Evolutionary conservation across 2,113 vertebrate genomes (phyloP).

Genomic region (Echinops telfairi): DNA sequence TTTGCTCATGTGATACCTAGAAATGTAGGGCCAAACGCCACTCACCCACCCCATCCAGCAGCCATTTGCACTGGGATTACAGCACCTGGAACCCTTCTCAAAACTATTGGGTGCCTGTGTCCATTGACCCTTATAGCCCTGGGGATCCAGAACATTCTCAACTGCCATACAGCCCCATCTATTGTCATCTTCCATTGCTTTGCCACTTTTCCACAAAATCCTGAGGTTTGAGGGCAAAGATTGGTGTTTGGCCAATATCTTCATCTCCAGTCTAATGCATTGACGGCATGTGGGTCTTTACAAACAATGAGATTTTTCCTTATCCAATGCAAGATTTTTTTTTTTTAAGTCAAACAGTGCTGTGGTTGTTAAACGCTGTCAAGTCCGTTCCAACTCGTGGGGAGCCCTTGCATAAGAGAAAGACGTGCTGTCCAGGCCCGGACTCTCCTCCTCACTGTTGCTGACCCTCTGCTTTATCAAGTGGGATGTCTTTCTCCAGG

Average conservation of each 20-base stretch:
- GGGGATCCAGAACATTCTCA: not conserved
- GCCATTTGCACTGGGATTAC: not conserved
- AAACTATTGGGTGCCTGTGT: not conserved
- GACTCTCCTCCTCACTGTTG: too few relatives aligned
- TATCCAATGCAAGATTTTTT: not conserved
- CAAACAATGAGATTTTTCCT: not conserved
- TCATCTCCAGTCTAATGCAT: not conserved
- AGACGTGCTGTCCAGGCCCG: too few relatives aligned
- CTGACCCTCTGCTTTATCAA: too few relatives aligned
- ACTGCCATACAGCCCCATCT: not conserved
- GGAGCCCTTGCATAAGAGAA: too few relatives aligned
- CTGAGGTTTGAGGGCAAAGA: not conserved
- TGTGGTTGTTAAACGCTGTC: too few relatives aligned
- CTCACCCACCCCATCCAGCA: not conserved
- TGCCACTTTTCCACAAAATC: not conserved
- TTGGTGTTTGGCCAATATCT: not conserved
- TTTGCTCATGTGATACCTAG: constrained; percentile 9
- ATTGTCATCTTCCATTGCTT: not conserved
- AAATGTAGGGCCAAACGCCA: not conserved
- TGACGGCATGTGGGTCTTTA: not conserved
- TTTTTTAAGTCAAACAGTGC: not conserved
- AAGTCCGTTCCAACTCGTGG: too few relatives aligned
- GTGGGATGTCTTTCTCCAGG: too few relatives aligned
- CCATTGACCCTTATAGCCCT: not conserved
- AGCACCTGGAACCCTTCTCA: constrained; percentile 2